A percentile compares a stretch with the other conserved stretches of the same genome.
Conservation (phyloP, 2,113 vertebrate species). For the Oryzias melastigma region DNA sequence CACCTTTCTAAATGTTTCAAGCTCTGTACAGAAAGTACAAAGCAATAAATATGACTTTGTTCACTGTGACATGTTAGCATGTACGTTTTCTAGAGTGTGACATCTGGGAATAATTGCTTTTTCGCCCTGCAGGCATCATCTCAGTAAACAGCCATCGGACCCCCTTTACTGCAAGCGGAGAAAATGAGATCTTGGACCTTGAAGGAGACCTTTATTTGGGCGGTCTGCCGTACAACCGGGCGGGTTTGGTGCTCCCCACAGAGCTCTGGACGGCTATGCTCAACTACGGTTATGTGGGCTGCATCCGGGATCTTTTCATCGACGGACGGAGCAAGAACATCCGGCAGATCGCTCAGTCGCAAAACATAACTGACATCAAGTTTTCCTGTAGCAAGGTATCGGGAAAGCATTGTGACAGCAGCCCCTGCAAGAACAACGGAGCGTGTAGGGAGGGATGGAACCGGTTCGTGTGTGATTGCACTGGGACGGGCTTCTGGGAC, state of each 20-base stretch:
- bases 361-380: constrained; percentile 89
- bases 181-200: constrained; percentile 95
- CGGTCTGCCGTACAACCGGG: constrained; percentile 88
- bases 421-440: constrained; percentile 91
- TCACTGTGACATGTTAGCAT: not conserved
- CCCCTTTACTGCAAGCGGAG: constrained; percentile 92
- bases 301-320: constrained; percentile 94
- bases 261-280: constrained; percentile 98
- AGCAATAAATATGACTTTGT: not conserved
- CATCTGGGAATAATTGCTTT: constrained; percentile 16
- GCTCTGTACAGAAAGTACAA: not conserved
- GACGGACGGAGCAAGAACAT: constrained; percentile 97
- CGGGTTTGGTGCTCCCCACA: constrained; percentile 89
- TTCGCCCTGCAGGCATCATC: constrained; percentile 85
- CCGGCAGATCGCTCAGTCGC: constrained; percentile 88
- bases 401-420: constrained; percentile 91
- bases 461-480: constrained; percentile 96
- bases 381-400: constrained; percentile 86
- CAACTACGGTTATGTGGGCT: constrained; percentile 96
- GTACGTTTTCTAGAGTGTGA: not conserved
- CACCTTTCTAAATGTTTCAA: no score
- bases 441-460: constrained; percentile 96
- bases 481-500: constrained; percentile 91
- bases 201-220: constrained; percentile 97
- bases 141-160: constrained; percentile 95